phyloP scores from a whole-genome alignment of 2,113 vertebrate genomes.

The Suricata suricatta region DNA sequence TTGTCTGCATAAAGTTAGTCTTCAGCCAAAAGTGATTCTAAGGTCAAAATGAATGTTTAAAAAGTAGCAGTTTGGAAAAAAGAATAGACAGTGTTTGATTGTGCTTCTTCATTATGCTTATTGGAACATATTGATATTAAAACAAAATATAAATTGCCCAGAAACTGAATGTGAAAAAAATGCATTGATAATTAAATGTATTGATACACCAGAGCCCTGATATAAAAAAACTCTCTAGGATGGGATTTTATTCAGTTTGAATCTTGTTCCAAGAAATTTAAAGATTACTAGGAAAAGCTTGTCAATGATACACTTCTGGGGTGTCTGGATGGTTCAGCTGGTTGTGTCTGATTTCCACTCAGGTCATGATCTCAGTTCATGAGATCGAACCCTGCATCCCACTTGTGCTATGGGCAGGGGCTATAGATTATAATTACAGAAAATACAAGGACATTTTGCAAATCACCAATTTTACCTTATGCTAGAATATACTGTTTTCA shows the following conservation, averaged over 20 bases:
- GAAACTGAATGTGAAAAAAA: constrained; percentile 20
- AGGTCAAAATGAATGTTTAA: not conserved
- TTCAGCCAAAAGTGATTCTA: not conserved
- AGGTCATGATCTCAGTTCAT: too few relatives aligned
- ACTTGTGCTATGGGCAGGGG: too few relatives aligned
- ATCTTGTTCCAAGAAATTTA: not conserved
- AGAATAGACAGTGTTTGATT: not conserved
- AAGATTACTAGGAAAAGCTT: not conserved
- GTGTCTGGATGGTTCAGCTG: too few relatives aligned
- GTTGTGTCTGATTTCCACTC: too few relatives aligned
- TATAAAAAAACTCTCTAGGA: not conserved
- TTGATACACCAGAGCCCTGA: not conserved
- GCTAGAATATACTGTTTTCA: not conserved
- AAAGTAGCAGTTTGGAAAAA: not conserved
- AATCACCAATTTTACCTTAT: not conserved
- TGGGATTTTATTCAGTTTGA: not conserved
- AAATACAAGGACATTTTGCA: constrained; percentile 24
- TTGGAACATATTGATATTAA: not conserved
- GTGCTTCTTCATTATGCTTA: not conserved
- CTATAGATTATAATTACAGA: not conserved
- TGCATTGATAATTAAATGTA: not conserved
- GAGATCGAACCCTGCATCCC: too few relatives aligned
- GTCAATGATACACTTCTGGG: not conserved
- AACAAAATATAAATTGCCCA: not conserved
- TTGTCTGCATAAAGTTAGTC: not conserved